Base-by-base conservation (phyloP, 2,888 invertebrate species). In the Volucella zonaria region DNA sequence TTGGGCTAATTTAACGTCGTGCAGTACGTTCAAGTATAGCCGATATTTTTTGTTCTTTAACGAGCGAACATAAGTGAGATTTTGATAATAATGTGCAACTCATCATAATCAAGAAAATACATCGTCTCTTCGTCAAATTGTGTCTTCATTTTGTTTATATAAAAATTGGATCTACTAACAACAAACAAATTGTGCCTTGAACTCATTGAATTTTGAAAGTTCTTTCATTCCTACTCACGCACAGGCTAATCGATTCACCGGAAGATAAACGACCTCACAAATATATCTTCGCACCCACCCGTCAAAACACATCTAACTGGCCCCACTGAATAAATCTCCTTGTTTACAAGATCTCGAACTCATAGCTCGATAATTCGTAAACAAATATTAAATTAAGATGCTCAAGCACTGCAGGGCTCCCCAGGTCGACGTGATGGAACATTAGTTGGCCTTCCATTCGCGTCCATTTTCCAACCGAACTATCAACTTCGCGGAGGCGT, bases 291-390 rank as follows among this genome's bases (percentile, higher is more conserved):
- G 51, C 31, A 15, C 49, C 31, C 31, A n/a, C 40, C 18, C 42
- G 8, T 31, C 31, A 31, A 31, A 18, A 9, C 15, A 18, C 73
- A 71, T 45, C 52, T 51, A 47, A 54, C 52, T 38, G 45, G 40
- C 70, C 42, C 54, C 70, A 56, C 78, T 68, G 67, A 62, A 73
- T 68, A 61, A 56, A 62, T 51, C 71, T 78, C 58, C 66, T 73
- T 79, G 78, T 79, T 79, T 79, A 79, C 64, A 59, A 43, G 38
- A 52, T 58, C 49, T 71, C 12, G 43, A 31, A 31, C 31, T 31
- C 31, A 6, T 6, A 6, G 11, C 52, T 38, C 18, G 59, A 18
- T 14, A 8, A 42, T 38, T 64, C 15, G 43, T 78, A 78, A 78
- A 78, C 71, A 79, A 79, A 71, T 12, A 31, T 38, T 10, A 59